Base-by-base conservation (phyloP, 2,888 invertebrate species). In the Campaea margaritaria region DNA sequence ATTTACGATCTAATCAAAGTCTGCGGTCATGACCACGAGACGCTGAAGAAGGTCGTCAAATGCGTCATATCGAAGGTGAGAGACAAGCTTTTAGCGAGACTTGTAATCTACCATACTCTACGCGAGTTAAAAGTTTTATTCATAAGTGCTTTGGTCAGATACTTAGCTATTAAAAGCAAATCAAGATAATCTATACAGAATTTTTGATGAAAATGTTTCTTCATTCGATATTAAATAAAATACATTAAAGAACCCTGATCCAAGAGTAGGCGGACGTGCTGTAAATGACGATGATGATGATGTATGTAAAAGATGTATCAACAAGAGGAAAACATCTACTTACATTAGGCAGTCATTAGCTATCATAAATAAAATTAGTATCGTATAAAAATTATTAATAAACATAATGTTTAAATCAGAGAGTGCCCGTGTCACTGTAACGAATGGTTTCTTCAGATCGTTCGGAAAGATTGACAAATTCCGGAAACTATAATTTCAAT, bases 51-150 rank as follows among this genome's bases (percentile, higher is more conserved):
- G 82, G 91, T 92, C 74, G 81, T 92, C 63, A 90, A 91, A 62
- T 92, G 91, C 84, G 91, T 91, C 82, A 91, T 91, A 39, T 83
- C 90, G 46, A 91, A 91, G 89, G 91, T 91, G 66, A 76, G 66
- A 42, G 43, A 43, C 43, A 21, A 21, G 48, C 41, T 59, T 46
- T 59, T 49, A 50, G 27, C 12, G 48, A 11, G 21, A 36, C 13
- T 41, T 31, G 46, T 46, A 48, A 52, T 48, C 48, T 53, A 53
- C 42, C 15, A 36, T 47, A 13, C 47, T 52, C 46, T 21, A n/a
- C 15, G 14, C 3, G 31, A 41, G 12, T 28, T 21, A 11, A n/a
- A 38, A 39, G 27, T 39, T 48, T 0, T 4, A 14, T 2, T 2
- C 12, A n/a, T 38, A 48, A 27, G 38, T 48, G 38, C 38, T 36